phyloP scores from a whole-genome alignment of 1,140 invertebrate genomes.

The Asbolus verrucosus region DNA sequence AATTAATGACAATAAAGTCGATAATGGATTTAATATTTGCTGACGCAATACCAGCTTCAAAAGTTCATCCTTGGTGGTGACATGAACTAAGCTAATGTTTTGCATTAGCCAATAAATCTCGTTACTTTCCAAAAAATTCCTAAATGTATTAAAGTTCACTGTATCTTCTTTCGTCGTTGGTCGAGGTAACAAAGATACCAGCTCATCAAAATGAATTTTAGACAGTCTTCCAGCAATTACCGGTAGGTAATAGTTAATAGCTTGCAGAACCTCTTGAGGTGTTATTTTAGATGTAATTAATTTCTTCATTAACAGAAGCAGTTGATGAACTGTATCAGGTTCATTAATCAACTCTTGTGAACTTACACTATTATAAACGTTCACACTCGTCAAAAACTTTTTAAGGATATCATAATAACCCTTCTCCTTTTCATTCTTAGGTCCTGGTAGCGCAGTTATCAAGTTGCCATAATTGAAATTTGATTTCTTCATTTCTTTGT shows the following conservation, averaged over 20 bases:
- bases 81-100: neutral
- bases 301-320: too few species aligned
- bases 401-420: neutral
- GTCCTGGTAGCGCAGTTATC: neutral
- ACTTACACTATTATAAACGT: neutral
- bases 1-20: neutral
- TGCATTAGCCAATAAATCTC: neutral
- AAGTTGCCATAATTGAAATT: slow-evolving; percentile 1
- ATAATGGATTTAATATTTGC: neutral
- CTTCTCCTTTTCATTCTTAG: neutral
- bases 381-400: neutral
- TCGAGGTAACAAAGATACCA: neutral
- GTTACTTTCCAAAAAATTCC: neutral
- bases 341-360: too few species aligned
- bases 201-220: neutral
- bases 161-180: neutral
- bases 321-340: too few species aligned
- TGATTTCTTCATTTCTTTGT: neutral
- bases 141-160: neutral
- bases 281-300: too few species aligned
- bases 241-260: slow-evolving; percentile 1
- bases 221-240: neutral
- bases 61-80: neutral
- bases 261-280: neutral
- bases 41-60: neutral